Conservation (phyloP, 1,140 invertebrate species). For the Pseudomyrmex sp. region DNA sequence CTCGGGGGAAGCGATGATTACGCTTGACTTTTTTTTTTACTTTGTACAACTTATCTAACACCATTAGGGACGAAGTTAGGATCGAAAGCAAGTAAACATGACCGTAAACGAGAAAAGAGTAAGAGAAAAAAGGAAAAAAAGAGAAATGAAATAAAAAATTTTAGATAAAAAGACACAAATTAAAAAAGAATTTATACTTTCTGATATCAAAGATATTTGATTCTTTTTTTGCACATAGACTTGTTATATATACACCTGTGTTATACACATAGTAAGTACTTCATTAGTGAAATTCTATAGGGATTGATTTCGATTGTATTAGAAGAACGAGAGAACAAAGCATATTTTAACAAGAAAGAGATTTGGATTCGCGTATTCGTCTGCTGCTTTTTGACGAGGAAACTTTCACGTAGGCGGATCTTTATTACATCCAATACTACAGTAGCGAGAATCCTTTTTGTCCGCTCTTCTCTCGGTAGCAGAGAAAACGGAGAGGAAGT, state of each 20-base stretch:
- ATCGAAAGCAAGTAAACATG: neutral
- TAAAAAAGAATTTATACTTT: neutral
- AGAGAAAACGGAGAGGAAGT: neutral
- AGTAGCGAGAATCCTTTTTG: slow-evolving; percentile 57
- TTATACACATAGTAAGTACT: neutral
- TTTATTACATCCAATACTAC: slow-evolving; percentile 73
- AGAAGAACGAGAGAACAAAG: neutral
- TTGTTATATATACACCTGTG: neutral
- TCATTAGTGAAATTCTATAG: slow-evolving; percentile 25
- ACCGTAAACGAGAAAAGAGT: neutral
- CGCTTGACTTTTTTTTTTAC: neutral
- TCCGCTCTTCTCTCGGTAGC: slow-evolving; percentile 3
- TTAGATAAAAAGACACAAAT: neutral
- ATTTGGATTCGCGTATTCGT: slow-evolving; percentile 10
- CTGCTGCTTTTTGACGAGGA: slow-evolving; percentile 63
- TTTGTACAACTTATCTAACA: neutral
- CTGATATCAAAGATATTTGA: slow-evolving; percentile 6
- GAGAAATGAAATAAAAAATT: neutral
- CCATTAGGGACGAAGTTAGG: slow-evolving; percentile 17
- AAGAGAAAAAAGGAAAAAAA: neutral
- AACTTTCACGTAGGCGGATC: slow-evolving; percentile 63
- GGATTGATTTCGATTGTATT: slow-evolving; percentile 52
- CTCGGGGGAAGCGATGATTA: slow-evolving; percentile 31
- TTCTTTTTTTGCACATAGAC: neutral
- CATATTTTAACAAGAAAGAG: slow-evolving; percentile 21